Percentiles rank a stretch among this genome's conserved stretches.
These are phyloP conservation scores for Onychorhynchus coronatus DNA, from an alignment of 2,113 vertebrate species.

Conservation along the genomic window DNA sequence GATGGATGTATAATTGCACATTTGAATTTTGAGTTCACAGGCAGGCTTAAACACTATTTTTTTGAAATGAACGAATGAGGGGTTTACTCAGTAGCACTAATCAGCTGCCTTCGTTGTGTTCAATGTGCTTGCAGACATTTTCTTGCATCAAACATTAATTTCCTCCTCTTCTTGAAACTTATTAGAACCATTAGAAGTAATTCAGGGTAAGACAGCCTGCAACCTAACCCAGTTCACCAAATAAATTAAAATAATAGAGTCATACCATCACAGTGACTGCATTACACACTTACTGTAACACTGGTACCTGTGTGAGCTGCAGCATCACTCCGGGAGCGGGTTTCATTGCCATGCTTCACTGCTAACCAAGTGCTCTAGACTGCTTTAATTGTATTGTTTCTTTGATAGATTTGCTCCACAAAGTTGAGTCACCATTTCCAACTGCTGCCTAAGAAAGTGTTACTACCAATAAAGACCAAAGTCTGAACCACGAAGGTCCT, in stretches of 20 bases:
- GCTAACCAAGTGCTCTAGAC: neutral
- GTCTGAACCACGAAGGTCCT: neutral
- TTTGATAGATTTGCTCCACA: neutral
- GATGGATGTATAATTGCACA: neutral
- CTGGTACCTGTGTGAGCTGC: neutral
- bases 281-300: neutral
- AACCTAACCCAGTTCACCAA: neutral
- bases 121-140: neutral
- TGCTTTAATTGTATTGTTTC: neutral
- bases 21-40: neutral
- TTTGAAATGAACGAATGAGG: neutral
- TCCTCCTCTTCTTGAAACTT: neutral
- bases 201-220: neutral
- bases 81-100: neutral
- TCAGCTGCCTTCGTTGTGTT: neutral
- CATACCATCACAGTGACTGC: neutral
- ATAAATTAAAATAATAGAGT: neutral
- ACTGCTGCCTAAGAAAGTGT: neutral
- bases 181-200: neutral
- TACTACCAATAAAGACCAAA: neutral
- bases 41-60: neutral
- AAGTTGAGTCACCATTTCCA: neutral
- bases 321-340: rapidly evolving
- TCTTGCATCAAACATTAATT: neutral
- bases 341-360: neutral